phyloP scores from a whole-genome alignment of 2,113 vertebrate species.

The Eclectus roratus region DNA sequence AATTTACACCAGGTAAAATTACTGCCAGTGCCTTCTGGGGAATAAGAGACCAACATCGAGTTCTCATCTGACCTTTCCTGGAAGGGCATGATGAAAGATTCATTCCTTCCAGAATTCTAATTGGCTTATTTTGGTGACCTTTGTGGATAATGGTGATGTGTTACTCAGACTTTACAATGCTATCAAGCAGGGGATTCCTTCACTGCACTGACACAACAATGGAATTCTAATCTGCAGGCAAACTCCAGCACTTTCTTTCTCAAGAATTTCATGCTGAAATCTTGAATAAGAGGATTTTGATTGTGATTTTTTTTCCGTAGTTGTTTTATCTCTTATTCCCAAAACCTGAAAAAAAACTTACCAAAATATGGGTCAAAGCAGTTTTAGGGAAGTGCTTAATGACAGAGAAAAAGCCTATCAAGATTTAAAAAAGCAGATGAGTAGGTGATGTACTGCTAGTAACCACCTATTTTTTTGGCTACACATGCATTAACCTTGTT shows the following conservation, averaged over 20 bases:
- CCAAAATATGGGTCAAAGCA: background rate
- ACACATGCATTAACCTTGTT: background rate
- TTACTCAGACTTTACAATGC: slow-evolving; percentile 26
- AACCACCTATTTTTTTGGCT: background rate
- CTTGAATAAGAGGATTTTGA: background rate
- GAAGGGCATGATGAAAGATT: slow-evolving; percentile 40
- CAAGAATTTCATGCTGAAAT: background rate
- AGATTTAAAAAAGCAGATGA: background rate
- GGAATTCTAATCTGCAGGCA: slow-evolving; percentile 28
- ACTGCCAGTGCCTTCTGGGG: background rate
- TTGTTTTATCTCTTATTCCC: background rate
- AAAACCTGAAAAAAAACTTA: background rate
- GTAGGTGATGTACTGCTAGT: background rate
- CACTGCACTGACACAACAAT: background rate
- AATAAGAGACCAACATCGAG: background rate
- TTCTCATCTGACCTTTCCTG: slow-evolving; percentile 24
- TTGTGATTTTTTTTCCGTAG: background rate
- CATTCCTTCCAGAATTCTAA: slow-evolving; percentile 39
- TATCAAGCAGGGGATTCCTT: slow-evolving; percentile 36
- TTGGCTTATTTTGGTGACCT: slow-evolving; percentile 38
- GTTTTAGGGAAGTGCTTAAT: background rate
- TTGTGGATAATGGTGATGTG: slow-evolving; percentile 28
- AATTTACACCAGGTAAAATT: background rate
- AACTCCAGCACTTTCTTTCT: background rate
- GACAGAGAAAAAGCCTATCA: background rate